Base-by-base conservation (phyloP, 2,888 invertebrate genomes). In the Acrobasis repandana region DNA sequence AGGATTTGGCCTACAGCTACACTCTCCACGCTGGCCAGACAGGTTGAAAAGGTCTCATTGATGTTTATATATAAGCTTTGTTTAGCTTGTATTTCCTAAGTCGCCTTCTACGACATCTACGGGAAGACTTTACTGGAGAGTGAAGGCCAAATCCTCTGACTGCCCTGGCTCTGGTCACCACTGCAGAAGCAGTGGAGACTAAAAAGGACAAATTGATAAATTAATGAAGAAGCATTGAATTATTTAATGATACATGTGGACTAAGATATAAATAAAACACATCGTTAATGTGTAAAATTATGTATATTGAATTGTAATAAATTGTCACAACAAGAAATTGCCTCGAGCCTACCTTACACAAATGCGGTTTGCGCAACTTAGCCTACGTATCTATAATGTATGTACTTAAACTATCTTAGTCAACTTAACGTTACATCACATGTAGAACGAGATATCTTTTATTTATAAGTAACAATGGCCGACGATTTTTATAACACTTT, bases 371-470 rank as follows among this genome's bases (percentile, higher is more conserved):
- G 84, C 56, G 75, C 74, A 77, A 78, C 72, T 82, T 79, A 83
- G 67, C 65, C 77, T 86, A 86, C 61, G 64, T 65, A 72, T 68
- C 67, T 71, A 76, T n/a, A n/a, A n/a, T n/a, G n/a, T n/a, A n/a
- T 69, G 70, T 73, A 77, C 75, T 79, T 76, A 80, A 66, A 70
- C 75, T 82, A 82, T 77, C 79, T 81, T 85, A 86, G 72, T 72
- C 78, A 76, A 89, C 91, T 91, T 91, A 91, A 86, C 69, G 77
- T 86, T 89, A 92, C 90, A 92, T 92, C 92, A 92, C 92, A 91
- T 89, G 79, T 86, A 89, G 82, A 92, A 88, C 90, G 90, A 91
- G 90, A 91, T 89, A 86, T 83, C 76, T 80, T 81, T 75, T 72
- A 73, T 72, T 67, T 77, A 82, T 83, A 88, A 86, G 82, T 85